phyloP scores from a whole-genome alignment of 2,113 vertebrate species.

The Nyctibius bracteatus region DNA sequence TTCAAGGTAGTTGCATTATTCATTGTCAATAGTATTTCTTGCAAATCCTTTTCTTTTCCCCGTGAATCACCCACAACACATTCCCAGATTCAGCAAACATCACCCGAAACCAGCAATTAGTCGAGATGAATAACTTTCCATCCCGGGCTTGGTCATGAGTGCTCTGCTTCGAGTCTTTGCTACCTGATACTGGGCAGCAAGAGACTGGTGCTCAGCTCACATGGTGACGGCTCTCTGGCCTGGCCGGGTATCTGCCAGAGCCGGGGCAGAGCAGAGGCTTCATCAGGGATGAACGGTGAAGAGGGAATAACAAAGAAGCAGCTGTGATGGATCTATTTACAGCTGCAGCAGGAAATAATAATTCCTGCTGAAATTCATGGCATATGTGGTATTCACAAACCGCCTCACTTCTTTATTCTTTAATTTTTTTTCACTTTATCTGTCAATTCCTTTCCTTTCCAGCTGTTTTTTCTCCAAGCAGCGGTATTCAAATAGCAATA shows the following conservation, averaged over 20 bases:
- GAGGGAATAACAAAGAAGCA: conserved; percentile 24
- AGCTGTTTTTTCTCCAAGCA: neutral
- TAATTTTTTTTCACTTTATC: neutral
- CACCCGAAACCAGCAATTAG: neutral
- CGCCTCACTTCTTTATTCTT: neutral
- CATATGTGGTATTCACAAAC: conserved; percentile 15
- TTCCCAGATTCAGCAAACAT: conserved; percentile 4
- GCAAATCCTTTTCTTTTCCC: conserved; percentile 1
- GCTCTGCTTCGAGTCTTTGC: neutral
- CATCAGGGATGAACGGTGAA: neutral
- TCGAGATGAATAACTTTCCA: neutral
- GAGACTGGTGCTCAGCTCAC: neutral
- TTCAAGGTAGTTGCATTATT: conserved; percentile 59
- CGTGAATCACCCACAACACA: conserved; percentile 8
- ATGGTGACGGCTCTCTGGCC: fast-evolving
- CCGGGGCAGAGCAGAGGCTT: neutral
- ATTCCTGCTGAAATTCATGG: conserved; percentile 44
- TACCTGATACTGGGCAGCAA: neutral
- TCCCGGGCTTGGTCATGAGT: neutral
- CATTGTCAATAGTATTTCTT: conserved; percentile 53
- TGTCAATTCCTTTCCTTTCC: conserved; percentile 17
- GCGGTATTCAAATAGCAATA: neutral
- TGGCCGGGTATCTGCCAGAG: neutral
- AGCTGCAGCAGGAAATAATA: conserved; percentile 45
- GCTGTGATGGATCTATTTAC: conserved; percentile 55